Base-by-base conservation (phyloP, 2,888 invertebrate genomes). In the Acanthopleura granulata region DNA sequence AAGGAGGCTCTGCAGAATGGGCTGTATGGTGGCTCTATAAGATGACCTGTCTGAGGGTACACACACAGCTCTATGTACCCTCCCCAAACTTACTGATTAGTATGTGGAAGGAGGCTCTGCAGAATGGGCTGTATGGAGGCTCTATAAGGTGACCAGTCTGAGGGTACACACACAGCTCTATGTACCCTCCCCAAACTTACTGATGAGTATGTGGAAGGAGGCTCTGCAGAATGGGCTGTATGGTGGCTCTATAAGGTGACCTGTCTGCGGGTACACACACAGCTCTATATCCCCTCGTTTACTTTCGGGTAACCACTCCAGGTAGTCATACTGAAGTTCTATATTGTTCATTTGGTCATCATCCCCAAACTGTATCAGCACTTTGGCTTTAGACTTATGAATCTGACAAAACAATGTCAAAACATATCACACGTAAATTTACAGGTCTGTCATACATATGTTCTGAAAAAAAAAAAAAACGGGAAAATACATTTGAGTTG, bases 181-280 rank as follows among this genome's bases (percentile, higher is more conserved):
- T 77, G 49, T 82, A 80, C 4, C 77, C 72, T 25, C 49, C 74
- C 49, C 76, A 73, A 74, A 81, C 76, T 75, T 75, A 81, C 82
- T 75, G 49, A 78, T 75, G 0, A 66, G 11, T 75, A 79, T 80
- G 25, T 83, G 81, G 71, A 78, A 85, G 4, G 83, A 81, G 27
- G 75, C 72, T 1, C 77, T 76, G 72, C 81, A 82, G 16, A 80
- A 75, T 4, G 87, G 86, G 1, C 82, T 74, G 69, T 85, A 83
- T 0, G 87, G 86, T 12, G 86, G 87, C 50, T 87, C 87, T 11
- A 87, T 76, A 6, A 87, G 80, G 77, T 87, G 88, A 11, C 88
- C 88, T 1, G 87, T 83, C 0, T 78, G 82, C 16, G 81, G 79
- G 72, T 87, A 87, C 3, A 75, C 72, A 11, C 80, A 69, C 9